These are phyloP conservation scores for Drosophila percnosoma DNA, from an alignment of 2,888 invertebrate species.

Conservation along the genomic window DNA sequence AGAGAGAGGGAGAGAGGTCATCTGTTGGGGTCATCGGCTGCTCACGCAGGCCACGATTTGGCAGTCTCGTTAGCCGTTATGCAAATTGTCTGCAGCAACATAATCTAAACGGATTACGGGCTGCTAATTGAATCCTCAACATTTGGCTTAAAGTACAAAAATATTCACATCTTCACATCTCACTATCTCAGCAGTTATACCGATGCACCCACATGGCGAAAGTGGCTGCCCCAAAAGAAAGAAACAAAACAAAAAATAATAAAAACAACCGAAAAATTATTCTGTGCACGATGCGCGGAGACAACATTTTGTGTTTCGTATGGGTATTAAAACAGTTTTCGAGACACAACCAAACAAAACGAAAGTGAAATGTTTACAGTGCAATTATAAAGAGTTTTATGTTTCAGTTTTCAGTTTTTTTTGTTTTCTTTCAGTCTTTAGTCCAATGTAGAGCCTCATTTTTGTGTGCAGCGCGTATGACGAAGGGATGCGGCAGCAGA, in stretches of 20 bases:
- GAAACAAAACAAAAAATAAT: constrained; percentile 13
- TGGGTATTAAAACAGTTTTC: constrained; percentile 55
- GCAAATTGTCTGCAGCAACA: constrained; percentile 38
- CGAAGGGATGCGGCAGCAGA: constrained; percentile 19
- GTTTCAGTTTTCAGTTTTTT: constrained; percentile 59
- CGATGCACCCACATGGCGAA: constrained; percentile 73
- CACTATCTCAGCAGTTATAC: constrained; percentile 4
- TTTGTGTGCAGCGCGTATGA: constrained; percentile 70
- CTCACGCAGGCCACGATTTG: constrained; percentile 49
- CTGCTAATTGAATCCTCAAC: constrained; percentile 59
- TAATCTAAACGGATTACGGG: constrained; percentile 32
- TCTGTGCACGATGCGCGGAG: constrained; percentile 75
- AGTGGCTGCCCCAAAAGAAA: constrained; percentile 45
- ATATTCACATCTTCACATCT: constrained; percentile 13
- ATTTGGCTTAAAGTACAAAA: background rate
- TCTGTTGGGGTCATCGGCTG: constrained; percentile 38
- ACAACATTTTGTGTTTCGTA: constrained; percentile 54
- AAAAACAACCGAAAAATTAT: constrained; percentile 63
- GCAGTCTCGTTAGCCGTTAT: constrained; percentile 36
- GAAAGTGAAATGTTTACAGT: constrained; percentile 78
- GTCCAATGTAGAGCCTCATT: constrained; percentile 41
- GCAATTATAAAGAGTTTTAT: constrained; percentile 81
- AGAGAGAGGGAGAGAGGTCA: constrained; percentile 25
- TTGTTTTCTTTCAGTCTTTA: constrained; percentile 3
- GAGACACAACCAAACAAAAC: constrained; percentile 46